A percentile compares a stretch with the other conserved stretches of the same genome.
Evolutionary conservation across 2,797 vertebrate genomes (phyloP).

Genomic region (Aythya fuligula): DNA sequence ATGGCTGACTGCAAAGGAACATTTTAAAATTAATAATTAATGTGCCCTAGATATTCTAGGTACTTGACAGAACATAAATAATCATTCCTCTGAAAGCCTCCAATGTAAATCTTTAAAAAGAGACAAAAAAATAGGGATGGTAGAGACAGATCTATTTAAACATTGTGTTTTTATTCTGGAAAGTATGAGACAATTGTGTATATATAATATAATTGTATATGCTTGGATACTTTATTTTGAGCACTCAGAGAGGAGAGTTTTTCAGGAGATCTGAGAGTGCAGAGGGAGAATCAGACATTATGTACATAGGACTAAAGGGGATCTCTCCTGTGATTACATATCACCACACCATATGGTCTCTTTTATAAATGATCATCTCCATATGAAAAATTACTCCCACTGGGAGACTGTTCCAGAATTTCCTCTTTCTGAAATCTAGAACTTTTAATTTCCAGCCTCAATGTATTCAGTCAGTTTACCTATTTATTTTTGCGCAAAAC

Average conservation of each 20-base stretch:
- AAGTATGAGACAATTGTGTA: neutral
- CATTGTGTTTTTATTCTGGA: neutral
- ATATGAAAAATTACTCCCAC: constrained; percentile 15
- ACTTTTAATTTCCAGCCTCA: neutral
- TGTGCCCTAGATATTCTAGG: constrained; percentile 43
- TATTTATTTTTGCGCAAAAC: neutral
- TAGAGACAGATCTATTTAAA: neutral
- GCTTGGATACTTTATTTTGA: neutral
- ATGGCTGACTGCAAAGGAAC: constrained; percentile 12
- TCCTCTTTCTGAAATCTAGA: neutral
- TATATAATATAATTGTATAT: neutral
- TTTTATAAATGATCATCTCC: neutral
- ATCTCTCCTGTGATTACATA: neutral
- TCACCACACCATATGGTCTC: neutral
- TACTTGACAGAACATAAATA: constrained; percentile 28
- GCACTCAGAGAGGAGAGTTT: neutral
- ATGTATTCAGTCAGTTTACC: neutral
- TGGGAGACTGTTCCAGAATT: neutral
- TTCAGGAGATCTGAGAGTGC: neutral
- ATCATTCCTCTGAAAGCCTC: neutral
- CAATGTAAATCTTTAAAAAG: constrained; percentile 2
- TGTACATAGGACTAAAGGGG: neutral
- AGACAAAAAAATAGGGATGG: neutral
- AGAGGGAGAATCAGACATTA: neutral
- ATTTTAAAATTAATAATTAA: constrained; percentile 52